Percentiles rank a stretch among this genome's conserved stretches.
Evolutionary conservation across 2,797 vertebrate genomes (phyloP).

Genomic region (Numenius phaeopus): DNA sequence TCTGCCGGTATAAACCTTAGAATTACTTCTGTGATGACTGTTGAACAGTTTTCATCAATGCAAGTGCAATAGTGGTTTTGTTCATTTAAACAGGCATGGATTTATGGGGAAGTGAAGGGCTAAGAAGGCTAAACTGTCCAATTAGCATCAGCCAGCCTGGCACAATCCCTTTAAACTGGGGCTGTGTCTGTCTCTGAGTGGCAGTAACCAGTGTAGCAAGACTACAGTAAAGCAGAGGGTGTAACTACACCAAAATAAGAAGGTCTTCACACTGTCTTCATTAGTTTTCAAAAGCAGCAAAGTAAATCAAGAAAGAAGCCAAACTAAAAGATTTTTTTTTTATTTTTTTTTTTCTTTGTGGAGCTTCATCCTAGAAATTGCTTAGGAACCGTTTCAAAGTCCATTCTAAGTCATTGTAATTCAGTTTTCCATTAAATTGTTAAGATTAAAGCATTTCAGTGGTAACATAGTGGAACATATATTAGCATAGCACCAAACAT

Average conservation of each 20-base stretch:
- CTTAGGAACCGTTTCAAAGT: neutral
- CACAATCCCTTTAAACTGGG: neutral
- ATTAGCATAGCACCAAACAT: neutral
- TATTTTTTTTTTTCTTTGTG: neutral
- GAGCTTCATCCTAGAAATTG: neutral
- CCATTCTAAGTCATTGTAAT: neutral
- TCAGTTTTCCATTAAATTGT: neutral
- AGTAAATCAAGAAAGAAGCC: neutral
- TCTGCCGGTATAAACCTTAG: neutral
- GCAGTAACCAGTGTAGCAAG: neutral
- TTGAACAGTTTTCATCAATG: neutral
- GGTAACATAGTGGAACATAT: neutral
- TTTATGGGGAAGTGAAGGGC: neutral
- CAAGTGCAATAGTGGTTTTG: neutral
- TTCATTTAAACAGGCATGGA: neutral
- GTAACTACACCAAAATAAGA: neutral
- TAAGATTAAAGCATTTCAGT: neutral
- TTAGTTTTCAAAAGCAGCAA: neutral
- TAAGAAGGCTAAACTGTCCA: neutral
- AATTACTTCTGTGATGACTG: neutral
- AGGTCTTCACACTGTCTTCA: neutral
- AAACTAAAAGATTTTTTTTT: neutral
- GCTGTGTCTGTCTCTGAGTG: neutral
- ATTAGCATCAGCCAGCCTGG: neutral
- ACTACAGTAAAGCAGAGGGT: neutral